phyloP scores from a whole-genome alignment of 1,140 invertebrate genomes.

The Macrocentrus cingulum region DNA sequence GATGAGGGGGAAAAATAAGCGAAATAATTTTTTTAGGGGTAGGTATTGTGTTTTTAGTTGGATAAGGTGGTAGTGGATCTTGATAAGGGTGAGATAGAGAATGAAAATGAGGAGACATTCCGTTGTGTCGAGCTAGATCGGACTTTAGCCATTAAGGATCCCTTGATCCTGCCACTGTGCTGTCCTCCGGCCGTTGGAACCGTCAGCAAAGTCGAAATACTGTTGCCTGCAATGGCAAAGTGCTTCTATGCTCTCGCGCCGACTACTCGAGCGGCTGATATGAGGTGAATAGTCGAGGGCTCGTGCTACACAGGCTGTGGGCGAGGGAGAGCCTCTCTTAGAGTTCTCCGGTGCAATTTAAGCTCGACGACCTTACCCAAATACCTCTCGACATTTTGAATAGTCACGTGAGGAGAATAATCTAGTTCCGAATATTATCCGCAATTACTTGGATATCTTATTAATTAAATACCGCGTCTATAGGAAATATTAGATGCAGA shows the following conservation, averaged over 20 bases:
- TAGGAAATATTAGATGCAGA: not conserved
- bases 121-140: conserved; percentile 34
- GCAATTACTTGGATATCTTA: conserved; percentile 5
- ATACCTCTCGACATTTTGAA: conserved; percentile 14
- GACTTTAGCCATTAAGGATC: conserved; percentile 45
- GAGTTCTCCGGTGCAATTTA: conserved; percentile 11
- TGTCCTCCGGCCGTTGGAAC: conserved; percentile 3
- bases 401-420: conserved; percentile 6
- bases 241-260: conserved; percentile 28
- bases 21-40: too few species aligned
- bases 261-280: conserved; percentile 24
- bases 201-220: conserved; percentile 26
- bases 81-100: conserved; percentile 29
- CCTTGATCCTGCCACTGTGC: conserved; percentile 39
- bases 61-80: conserved; percentile 26
- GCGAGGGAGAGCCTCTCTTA: not conserved
- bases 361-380: conserved; percentile 11
- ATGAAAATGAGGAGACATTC: conserved; percentile 43
- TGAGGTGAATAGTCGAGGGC: conserved; percentile 15
- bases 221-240: conserved; percentile 30
- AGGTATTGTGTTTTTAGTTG: not conserved
- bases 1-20: too few species aligned
- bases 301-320: not conserved
- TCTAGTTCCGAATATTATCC: not conserved
- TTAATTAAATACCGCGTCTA: too few species aligned